Percentiles rank a stretch among this genome's conserved stretches.
Evolutionary conservation across 2,113 vertebrate species (phyloP).

Genomic region (Turdus rufiventris): DNA sequence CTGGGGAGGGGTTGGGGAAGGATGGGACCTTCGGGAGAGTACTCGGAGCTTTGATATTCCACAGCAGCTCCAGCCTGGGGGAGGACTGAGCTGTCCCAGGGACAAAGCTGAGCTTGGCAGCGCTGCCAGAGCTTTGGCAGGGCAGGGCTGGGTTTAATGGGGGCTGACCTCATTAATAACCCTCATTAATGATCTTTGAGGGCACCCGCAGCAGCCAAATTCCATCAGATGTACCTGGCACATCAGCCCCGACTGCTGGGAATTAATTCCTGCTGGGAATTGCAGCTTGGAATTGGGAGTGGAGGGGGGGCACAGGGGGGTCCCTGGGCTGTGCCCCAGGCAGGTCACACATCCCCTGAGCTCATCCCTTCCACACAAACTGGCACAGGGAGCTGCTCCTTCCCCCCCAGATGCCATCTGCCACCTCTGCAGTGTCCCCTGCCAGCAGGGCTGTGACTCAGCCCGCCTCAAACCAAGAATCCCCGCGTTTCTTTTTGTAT

Average conservation of each 20-base stretch:
- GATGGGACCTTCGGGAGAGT: conserved; percentile 24
- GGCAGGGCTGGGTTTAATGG: conserved; percentile 25
- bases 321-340: too few relatives aligned
- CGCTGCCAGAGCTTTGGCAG: conserved; percentile 2
- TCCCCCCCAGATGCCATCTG: background rate
- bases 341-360: too few relatives aligned
- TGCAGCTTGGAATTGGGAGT: background rate
- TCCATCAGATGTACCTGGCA: background rate
- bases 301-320: background rate
- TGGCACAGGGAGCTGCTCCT: too few relatives aligned
- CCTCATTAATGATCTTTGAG: background rate
- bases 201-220: background rate
- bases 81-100: conserved; percentile 3
- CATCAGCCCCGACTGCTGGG: background rate
- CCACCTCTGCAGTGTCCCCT: too few relatives aligned
- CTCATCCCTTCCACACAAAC: too few relatives aligned
- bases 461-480: background rate
- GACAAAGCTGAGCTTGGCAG: conserved; percentile 46
- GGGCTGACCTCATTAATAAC: background rate
- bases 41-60: background rate
- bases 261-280: background rate
- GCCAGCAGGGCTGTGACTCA: background rate
- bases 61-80: background rate
- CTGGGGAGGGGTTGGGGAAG: background rate
- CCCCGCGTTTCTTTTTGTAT: background rate